Conservation (phyloP, 2,888 invertebrate species). For the Trichogramma dendrolimi region DNA sequence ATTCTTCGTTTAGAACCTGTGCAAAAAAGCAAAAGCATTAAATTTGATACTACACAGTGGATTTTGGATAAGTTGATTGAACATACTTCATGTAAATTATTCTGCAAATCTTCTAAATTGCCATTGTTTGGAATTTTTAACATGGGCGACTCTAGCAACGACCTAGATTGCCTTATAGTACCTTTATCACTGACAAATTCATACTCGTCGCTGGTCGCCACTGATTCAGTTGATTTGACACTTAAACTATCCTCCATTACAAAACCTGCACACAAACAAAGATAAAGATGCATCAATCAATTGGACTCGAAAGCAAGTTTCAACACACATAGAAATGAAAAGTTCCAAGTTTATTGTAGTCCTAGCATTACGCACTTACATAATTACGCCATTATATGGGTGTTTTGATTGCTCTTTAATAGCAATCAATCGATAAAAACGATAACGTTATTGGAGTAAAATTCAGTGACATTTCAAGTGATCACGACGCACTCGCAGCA, state of each 20-base stretch:
- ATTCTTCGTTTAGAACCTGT: constrained; percentile 48
- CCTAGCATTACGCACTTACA: too few species aligned
- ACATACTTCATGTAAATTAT: constrained; percentile 60
- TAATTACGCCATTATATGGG: too few species aligned
- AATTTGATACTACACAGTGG: not conserved
- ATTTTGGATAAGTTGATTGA: not conserved
- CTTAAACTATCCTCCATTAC: constrained; percentile 66
- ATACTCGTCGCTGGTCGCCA: constrained; percentile 67
- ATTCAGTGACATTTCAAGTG: too few species aligned
- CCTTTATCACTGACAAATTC: constrained; percentile 62
- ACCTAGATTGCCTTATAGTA: constrained; percentile 43
- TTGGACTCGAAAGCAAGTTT: too few species aligned
- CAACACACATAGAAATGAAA: too few species aligned
- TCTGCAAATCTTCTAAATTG: constrained; percentile 61
- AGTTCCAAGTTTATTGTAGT: too few species aligned
- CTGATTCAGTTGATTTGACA: constrained; percentile 65
- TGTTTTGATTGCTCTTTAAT: too few species aligned
- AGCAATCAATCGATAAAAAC: too few species aligned
- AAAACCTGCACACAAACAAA: constrained; percentile 39
- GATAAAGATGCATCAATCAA: not conserved
- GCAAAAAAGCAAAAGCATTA: not conserved
- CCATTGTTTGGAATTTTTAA: constrained; percentile 63
- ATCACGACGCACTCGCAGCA: too few species aligned
- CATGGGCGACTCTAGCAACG: constrained; percentile 54
- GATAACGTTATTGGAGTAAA: too few species aligned